These are phyloP conservation scores for Gracilinanus agilis DNA, from an alignment of 2,113 vertebrate genomes.

Conservation along the genomic window DNA sequence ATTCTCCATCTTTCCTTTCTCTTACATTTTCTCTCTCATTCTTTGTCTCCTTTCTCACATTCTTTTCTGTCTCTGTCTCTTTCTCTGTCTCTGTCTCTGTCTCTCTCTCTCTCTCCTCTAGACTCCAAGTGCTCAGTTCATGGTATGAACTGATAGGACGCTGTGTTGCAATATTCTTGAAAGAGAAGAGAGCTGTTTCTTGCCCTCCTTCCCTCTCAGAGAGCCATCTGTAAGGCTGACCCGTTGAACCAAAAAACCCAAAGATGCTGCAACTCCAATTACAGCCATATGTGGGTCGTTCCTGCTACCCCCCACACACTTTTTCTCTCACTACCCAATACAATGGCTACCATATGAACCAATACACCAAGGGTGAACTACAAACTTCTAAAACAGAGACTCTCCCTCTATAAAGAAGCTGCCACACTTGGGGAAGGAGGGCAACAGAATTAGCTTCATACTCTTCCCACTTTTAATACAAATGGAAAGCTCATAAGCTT, in stretches of 20 bases:
- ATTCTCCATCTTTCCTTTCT: too few species aligned
- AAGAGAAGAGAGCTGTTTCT: slow-evolving; percentile 5
- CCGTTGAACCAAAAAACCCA: neutral
- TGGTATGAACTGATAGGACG: neutral
- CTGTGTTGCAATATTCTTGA: neutral
- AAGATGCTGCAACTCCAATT: neutral
- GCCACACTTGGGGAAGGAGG: neutral
- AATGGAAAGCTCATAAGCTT: neutral
- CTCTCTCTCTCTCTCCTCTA: neutral
- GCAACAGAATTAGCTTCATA: neutral
- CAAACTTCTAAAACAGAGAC: neutral
- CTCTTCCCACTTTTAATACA: neutral
- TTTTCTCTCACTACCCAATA: neutral
- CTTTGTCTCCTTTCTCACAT: too few species aligned
- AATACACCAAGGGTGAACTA: neutral
- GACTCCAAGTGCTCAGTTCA: neutral
- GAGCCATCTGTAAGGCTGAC: slow-evolving; percentile 4
- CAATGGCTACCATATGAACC: neutral
- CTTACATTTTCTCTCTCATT: too few species aligned
- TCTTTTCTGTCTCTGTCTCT: too few species aligned
- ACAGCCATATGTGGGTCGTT: neutral
- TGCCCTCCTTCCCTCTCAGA: neutral
- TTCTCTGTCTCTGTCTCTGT: neutral
- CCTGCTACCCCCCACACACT: too few species aligned
- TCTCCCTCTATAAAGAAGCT: neutral